Conservation (phyloP, 1,140 invertebrate genomes). For the Cydia pomonella region DNA sequence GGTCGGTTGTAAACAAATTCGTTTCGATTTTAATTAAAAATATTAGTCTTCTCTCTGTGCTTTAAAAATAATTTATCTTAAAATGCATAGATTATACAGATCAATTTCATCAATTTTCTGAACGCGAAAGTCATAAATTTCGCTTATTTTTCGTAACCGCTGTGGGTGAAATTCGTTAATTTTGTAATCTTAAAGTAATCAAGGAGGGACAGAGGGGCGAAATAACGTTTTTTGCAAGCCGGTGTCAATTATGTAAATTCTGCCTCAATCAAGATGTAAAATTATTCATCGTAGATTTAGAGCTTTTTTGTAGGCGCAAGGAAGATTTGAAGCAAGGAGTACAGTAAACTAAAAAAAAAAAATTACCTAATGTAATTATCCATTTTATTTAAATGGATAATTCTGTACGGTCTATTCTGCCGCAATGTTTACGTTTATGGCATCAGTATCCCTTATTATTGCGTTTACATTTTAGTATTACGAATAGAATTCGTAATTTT, state of each 20-base stretch:
- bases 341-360: background rate
- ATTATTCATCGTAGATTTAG: background rate
- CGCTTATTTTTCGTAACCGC: background rate
- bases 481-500: too few relatives aligned
- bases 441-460: too few relatives aligned
- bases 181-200: slow-evolving; percentile 12
- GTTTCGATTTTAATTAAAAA: too few relatives aligned
- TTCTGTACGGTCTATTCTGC: too few relatives aligned
- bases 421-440: too few relatives aligned
- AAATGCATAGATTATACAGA: background rate
- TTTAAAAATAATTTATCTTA: background rate
- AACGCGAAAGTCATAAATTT: background rate
- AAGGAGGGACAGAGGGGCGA: background rate
- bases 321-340: background rate
- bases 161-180: slow-evolving; percentile 3
- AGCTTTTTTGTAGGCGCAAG: background rate
- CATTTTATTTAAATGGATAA: too few relatives aligned
- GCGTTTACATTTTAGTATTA: too few relatives aligned
- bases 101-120: background rate
- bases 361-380: background rate
- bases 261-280: background rate
- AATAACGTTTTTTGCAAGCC: slow-evolving; percentile 5
- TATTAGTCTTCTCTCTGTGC: too few relatives aligned
- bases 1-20: background rate
- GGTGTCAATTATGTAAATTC: slow-evolving; percentile 15